Base-by-base conservation (phyloP, 92 coral and sea anemone genomes). In the Blastomussa wellsi region DNA sequence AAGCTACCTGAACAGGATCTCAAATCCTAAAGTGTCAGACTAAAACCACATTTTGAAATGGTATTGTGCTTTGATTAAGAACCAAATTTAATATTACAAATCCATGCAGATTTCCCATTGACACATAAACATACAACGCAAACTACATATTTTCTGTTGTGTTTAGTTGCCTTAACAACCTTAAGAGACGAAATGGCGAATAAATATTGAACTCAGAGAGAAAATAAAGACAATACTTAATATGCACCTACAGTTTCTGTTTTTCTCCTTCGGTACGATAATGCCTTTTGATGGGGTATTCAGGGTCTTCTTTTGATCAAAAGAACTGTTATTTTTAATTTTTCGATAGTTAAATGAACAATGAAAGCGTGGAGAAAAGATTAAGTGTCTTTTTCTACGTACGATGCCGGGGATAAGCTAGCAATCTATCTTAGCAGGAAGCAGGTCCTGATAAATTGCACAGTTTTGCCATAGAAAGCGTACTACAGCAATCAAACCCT, bases 101-200 rank as follows among this genome's bases (percentile, higher is more conserved):
- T 29, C 22, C 28, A 5, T 22, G 38, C 16, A 24, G 64, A 52
- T 17, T 15, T 4, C 35, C 7, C 38, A 5, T 0, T 11, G 16
- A 9, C 31, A 24, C 19, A 44, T 10, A 7, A 13, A 44, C 16
- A 60, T 38, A 3, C 41, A 39, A 19, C 19, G 7, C 24, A 0
- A 75, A 31, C 39, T 9, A 7, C 65, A 22, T 81, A 68, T 81
- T 81, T 81, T 24, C 33, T 12, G 6, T 2, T 48, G 51, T 59
- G 3, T 48, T 20, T 67, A 4, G 77, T 81, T 81, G 77, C 44
- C 77, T 9, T 22, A 32, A 49, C 85, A 66, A 80, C 84, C 10
- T 0, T 33, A 3, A 65, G 12, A 75, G 64, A 47, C n/a, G n/a
- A 49, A 49, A 16, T 11, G 29, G 28, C 9, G 62, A 20, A 35